These are phyloP conservation scores for Schizotus pectinicornis DNA, from an alignment of 2,888 invertebrate species.

Conservation along the genomic window DNA sequence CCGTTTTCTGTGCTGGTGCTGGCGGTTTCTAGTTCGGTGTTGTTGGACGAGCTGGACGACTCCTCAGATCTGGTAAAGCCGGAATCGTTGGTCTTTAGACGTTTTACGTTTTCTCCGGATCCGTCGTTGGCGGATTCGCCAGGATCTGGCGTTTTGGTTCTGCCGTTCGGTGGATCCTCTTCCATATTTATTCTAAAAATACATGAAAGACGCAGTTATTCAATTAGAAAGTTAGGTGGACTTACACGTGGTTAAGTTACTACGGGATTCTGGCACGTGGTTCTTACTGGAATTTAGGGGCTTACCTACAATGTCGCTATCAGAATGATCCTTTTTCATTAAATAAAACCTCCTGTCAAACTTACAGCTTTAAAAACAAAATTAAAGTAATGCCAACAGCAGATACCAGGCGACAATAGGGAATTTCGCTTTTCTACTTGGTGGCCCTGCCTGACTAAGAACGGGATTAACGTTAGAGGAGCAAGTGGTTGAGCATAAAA, in stretches of 20 bases:
- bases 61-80: constrained; percentile 39
- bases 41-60: constrained; percentile 42
- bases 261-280: too few species aligned
- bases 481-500: neutral
- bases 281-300: too few species aligned
- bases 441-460: too few species aligned
- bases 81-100: constrained; percentile 46
- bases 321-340: neutral
- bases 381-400: neutral
- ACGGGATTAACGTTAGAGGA: too few species aligned
- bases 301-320: constrained; percentile 6
- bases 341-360: constrained; percentile 22
- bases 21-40: constrained; percentile 42
- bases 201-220: constrained; percentile 33
- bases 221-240: constrained; percentile 3
- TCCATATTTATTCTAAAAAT: constrained; percentile 47
- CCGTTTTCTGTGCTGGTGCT: constrained; percentile 42
- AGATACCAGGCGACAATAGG: neutral
- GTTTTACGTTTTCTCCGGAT: constrained; percentile 41
- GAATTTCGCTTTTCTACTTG: neutral
- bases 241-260: too few species aligned
- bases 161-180: constrained; percentile 40
- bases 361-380: neutral
- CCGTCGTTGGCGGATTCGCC: constrained; percentile 18
- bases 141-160: neutral